These are phyloP conservation scores for Psix sp. DNA, from an alignment of 1,140 invertebrate species.

Conservation along the genomic window DNA sequence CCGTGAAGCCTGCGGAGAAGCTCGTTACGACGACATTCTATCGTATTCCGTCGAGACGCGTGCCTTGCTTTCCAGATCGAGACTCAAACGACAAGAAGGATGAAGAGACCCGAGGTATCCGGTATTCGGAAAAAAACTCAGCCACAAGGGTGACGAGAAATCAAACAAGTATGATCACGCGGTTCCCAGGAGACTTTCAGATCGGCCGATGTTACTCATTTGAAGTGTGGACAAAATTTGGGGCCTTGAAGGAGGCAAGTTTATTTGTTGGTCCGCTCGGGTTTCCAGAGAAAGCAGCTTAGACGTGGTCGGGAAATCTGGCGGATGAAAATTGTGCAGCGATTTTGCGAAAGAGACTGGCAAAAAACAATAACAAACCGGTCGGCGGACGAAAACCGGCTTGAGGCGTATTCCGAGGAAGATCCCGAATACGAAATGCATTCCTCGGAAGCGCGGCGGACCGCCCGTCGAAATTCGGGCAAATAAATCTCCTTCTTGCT, in stretches of 20 bases:
- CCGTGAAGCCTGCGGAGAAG: slow-evolving; percentile 61
- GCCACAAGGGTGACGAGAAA: slow-evolving; percentile 48
- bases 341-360: slow-evolving; percentile 10
- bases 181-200: slow-evolving; percentile 44
- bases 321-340: no score
- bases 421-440: slow-evolving; percentile 74
- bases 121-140: slow-evolving; percentile 52
- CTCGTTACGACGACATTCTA: slow-evolving; percentile 77
- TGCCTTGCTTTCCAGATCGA: slow-evolving; percentile 76
- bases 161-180: slow-evolving; percentile 49
- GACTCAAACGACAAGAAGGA: slow-evolving; percentile 59
- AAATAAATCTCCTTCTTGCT: slow-evolving; percentile 71
- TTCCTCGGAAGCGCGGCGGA: slow-evolving; percentile 69
- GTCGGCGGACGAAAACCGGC: slow-evolving; percentile 43
- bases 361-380: slow-evolving; percentile 67
- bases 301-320: no score
- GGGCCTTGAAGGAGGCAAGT: no score
- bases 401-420: slow-evolving; percentile 67
- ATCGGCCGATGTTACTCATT: slow-evolving; percentile 4
- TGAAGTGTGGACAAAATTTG: no score
- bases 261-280: no score
- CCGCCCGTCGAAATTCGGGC: slow-evolving; percentile 71
- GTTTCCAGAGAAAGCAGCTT: no score
- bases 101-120: slow-evolving; percentile 35
- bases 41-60: slow-evolving; percentile 69